Conservation (phyloP, 2,113 vertebrate genomes). For the Naja naja region DNA sequence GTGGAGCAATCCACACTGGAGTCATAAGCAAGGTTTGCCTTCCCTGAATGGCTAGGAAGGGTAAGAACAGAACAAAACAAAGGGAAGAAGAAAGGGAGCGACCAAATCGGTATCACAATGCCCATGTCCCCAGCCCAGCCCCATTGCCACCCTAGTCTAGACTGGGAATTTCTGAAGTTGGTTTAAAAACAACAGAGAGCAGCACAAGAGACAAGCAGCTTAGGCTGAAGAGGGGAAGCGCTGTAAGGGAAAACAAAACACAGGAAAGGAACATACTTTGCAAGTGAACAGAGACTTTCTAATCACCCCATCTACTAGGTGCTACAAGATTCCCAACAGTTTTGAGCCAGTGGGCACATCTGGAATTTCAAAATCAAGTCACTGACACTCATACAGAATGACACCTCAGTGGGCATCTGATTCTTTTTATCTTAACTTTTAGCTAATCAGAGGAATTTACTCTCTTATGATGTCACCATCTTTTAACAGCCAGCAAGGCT, state of each 20-base stretch:
- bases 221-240: neutral
- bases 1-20: neutral
- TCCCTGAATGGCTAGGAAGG: neutral
- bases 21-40: neutral
- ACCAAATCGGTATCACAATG: neutral
- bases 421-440: neutral
- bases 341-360: neutral
- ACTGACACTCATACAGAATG: neutral
- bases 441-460: neutral
- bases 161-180: neutral
- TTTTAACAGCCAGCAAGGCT: neutral
- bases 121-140: neutral
- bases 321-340: neutral
- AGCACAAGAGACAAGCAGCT: neutral
- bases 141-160: neutral
- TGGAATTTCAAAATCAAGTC: neutral
- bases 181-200: neutral
- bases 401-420: neutral
- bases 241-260: neutral
- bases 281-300: neutral
- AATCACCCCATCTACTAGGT: neutral
- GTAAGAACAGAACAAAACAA: neutral
- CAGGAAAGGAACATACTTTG: neutral
- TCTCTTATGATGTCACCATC: neutral
- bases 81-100: neutral